phyloP scores from a whole-genome alignment of 2,888 invertebrate species.

The Papilio gigon region DNA sequence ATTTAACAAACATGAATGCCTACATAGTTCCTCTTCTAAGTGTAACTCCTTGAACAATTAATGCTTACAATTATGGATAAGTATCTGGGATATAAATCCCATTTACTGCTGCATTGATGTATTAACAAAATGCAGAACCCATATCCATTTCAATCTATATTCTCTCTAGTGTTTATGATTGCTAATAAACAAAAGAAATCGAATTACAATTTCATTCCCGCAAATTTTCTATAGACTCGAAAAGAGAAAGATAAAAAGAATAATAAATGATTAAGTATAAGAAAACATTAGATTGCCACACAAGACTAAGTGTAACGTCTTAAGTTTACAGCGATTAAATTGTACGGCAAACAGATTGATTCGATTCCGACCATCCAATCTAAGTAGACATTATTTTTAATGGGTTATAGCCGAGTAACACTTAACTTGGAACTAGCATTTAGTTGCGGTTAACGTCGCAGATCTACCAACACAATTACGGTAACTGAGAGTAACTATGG shows the following conservation, averaged over 20 bases:
- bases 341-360: conserved; percentile 4
- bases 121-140: neutral
- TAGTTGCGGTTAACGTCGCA: conserved; percentile 30
- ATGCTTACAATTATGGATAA: too few species aligned
- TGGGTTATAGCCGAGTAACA: conserved; percentile 20
- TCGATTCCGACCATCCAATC: conserved; percentile 8
- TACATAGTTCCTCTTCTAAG: neutral
- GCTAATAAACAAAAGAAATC: too few species aligned
- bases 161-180: too few species aligned
- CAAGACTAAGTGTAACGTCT: neutral
- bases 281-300: neutral
- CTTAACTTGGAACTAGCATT: conserved; percentile 19
- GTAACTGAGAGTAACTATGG: conserved; percentile 35
- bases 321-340: conserved; percentile 13
- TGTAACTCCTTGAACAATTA: neutral
- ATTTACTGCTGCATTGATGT: neutral
- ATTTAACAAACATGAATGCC: conserved; percentile 1
- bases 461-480: conserved; percentile 33
- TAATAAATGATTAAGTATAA: neutral
- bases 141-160: too few species aligned
- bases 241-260: neutral
- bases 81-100: too few species aligned
- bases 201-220: too few species aligned
- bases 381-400: conserved; percentile 18
- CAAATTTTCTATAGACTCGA: too few species aligned